These are phyloP conservation scores for Desmophyllum pertusum DNA, from an alignment of 92 coral and sea anemone genomes.

Conservation along the genomic window DNA sequence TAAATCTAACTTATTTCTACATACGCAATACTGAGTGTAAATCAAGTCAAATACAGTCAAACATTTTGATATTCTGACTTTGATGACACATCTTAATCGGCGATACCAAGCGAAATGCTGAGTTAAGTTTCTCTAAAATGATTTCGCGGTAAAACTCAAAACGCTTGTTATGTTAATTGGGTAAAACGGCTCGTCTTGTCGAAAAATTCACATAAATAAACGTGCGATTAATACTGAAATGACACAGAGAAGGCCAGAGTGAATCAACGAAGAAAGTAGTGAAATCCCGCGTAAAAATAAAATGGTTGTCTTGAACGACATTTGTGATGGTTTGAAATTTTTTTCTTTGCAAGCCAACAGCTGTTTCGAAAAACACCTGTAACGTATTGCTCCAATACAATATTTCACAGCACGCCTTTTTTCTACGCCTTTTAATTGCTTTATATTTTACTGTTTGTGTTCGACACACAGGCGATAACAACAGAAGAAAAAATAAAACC, in stretches of 20 bases:
- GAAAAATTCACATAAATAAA: too few relatives aligned
- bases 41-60: neutral
- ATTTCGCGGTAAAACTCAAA: neutral
- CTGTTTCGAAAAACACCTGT: slow-evolving; percentile 11
- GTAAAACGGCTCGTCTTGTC: neutral
- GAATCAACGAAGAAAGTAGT: neutral
- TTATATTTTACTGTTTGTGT: neutral
- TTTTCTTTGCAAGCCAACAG: neutral
- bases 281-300: too few relatives aligned
- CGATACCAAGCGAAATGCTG: neutral
- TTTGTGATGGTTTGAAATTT: neutral
- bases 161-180: neutral
- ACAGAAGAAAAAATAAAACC: neutral
- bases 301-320: neutral
- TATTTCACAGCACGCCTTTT: neutral
- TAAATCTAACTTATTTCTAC: too few relatives aligned
- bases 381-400: neutral
- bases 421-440: neutral
- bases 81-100: neutral
- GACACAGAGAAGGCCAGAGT: neutral
- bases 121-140: neutral
- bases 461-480: neutral
- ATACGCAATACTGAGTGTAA: neutral
- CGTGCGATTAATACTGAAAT: neutral
- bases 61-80: neutral